Evolutionary conservation across 2,888 invertebrate genomes (phyloP), one percentile per base, ranked within the genome.

Genomic region (Trichopria drosophilae): DNA sequence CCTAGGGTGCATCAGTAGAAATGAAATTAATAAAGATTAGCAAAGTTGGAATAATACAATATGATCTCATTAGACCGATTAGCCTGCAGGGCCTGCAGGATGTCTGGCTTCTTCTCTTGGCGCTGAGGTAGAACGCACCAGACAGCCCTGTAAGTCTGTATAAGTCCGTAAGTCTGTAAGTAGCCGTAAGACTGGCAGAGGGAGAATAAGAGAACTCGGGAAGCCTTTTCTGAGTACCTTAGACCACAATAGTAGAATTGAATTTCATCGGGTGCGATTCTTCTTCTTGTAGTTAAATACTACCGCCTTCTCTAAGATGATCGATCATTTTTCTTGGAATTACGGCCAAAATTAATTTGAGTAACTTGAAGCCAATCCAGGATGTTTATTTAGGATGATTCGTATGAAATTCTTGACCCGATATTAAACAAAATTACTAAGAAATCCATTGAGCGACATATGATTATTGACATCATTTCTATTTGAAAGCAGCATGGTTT

Each of bases 1-100:
- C 41, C 50, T n/a, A 39, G 50, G 39, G 45, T 28, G 59, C 61
- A 60, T 57, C 62, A 51, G 59, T 58, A 59, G 66, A 72, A 72
- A 72, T 64, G 64, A 67, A 71, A 72, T 73, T 72, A 73, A 72
- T 71, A 69, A 71, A 70, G 72, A 72, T 72, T 71, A 72, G 68
- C 62, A 66, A 67, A 71, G 70, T 69, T 63, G 69, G 64, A 72
- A 73, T 73, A 73, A 73, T 72, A 71, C 64, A 72, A 70, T 68
- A 71, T 72, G 72, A 73, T 73, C 73, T 72, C 69, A 66, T 73
- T 73, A 72, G 68, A 66, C 61, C 72, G 73, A 72, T 72, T 71
- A 73, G 71, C 72, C 61, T 62, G 61, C 60, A 64, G 64, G 61
- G 62, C 63, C 66, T 64, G 67, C 66, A 64, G 64, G 65, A 69